A percentile compares a stretch with the other conserved stretches of the same genome.
Conservation (phyloP, 2,113 vertebrate genomes). For the Sander lucioperca region DNA sequence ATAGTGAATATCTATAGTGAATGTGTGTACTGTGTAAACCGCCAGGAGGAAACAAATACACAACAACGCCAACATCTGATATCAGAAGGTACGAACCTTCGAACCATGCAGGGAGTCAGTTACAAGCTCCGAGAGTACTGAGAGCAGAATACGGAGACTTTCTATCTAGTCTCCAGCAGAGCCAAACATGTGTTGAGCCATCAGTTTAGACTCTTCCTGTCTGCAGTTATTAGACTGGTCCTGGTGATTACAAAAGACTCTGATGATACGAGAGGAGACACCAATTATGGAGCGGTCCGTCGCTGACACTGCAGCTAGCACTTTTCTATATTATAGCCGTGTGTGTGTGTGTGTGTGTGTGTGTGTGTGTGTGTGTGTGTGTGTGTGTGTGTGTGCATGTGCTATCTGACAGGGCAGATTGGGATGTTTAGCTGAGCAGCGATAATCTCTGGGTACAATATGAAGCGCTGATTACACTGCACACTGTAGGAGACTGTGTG, state of each 20-base stretch:
- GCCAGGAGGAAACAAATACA: no score
- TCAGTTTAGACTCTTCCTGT: neutral
- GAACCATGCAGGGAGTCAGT: neutral
- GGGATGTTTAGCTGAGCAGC: constrained; percentile 72
- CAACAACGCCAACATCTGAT: no score
- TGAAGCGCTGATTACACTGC: constrained; percentile 62
- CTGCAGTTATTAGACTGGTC: constrained; percentile 21
- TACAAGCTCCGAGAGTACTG: no score
- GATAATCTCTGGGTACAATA: constrained; percentile 70
- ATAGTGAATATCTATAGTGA: no score
- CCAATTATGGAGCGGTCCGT: constrained; percentile 44
- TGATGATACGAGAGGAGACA: constrained; percentile 53
- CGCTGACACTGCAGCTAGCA: constrained; percentile 61
- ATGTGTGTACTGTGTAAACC: no score
- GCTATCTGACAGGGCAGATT: constrained; percentile 67
- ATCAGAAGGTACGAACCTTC: no score
- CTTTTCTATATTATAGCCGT: constrained; percentile 51
- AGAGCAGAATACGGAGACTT: no score
- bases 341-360: neutral
- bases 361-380: constrained; percentile 13
- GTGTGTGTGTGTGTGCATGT: constrained; percentile 16
- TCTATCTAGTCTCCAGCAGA: no score
- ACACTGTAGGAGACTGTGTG: constrained; percentile 38
- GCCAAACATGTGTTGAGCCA: no score
- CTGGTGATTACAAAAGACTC: constrained; percentile 38